A percentile compares a stretch with the other conserved stretches of the same genome.
Conservation (phyloP, 2,113 vertebrate species). For the Callithrix jacchus region DNA sequence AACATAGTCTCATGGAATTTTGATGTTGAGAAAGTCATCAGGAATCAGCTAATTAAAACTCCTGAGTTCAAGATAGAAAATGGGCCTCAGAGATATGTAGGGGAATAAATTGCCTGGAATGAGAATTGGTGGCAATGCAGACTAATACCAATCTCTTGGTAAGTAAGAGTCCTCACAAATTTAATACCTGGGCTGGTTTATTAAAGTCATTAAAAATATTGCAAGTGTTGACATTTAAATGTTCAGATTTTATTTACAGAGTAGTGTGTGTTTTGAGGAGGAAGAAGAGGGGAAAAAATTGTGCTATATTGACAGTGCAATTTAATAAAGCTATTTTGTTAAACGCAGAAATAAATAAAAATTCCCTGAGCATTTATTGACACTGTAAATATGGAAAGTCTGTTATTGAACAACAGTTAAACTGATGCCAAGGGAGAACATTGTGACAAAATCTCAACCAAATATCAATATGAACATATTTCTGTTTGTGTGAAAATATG, state of each 20-base stretch:
- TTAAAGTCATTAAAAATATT: background rate
- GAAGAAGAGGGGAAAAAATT: background rate
- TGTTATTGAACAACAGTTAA: conserved; percentile 64
- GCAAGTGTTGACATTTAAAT: background rate
- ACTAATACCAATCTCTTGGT: background rate
- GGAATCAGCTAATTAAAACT: background rate
- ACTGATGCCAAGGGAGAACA: conserved; percentile 38
- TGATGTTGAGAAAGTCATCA: background rate
- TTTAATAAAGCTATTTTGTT: conserved; percentile 48
- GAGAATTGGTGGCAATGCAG: background rate
- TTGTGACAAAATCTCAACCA: conserved; percentile 63
- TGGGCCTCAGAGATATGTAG: background rate
- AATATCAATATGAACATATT: conserved; percentile 74
- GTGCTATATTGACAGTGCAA: background rate
- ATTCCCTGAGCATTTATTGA: conserved; percentile 30
- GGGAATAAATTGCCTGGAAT: background rate
- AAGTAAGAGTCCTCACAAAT: background rate
- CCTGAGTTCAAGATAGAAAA: background rate
- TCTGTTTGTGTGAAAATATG: conserved; percentile 72
- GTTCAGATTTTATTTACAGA: conserved; percentile 31
- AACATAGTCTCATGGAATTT: background rate
- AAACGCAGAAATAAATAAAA: conserved; percentile 47
- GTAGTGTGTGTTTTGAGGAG: background rate
- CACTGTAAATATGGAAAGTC: conserved; percentile 65
- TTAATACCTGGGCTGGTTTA: background rate